These are phyloP conservation scores for Ferdinandea cuprea DNA, from an alignment of 2,888 invertebrate species.

Conservation along the genomic window DNA sequence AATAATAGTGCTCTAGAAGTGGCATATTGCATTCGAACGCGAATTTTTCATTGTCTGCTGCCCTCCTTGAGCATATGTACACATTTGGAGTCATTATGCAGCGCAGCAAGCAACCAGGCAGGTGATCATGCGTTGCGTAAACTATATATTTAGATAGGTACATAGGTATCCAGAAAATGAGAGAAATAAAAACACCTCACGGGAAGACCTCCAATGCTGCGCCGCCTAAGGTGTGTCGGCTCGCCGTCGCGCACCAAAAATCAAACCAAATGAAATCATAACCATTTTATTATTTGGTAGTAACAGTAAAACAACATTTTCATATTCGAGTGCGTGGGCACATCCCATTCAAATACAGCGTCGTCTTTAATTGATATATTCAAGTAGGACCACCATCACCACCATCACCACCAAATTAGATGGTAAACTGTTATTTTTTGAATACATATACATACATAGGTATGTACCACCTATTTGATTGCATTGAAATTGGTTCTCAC, in stretches of 20 bases:
- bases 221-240: constrained; percentile 66
- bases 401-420: not conserved
- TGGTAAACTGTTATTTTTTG: constrained; percentile 60
- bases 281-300: constrained; percentile 65
- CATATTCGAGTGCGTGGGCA: constrained; percentile 54
- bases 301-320: constrained; percentile 67
- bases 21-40: constrained; percentile 56
- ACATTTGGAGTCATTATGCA: constrained; percentile 30
- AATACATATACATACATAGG: not conserved
- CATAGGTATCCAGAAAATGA: constrained; percentile 1
- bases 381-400: constrained; percentile 50
- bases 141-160: constrained; percentile 2
- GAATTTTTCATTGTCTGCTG: constrained; percentile 11
- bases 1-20: constrained; percentile 27
- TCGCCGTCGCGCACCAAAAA: constrained; percentile 5
- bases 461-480: not conserved
- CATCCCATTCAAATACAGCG: constrained; percentile 50
- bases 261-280: constrained; percentile 57
- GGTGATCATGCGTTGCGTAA: constrained; percentile 53
- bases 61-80: constrained; percentile 14
- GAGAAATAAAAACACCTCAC: no score
- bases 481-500: constrained; percentile 63
- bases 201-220: constrained; percentile 53
- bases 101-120: constrained; percentile 17
- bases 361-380: constrained; percentile 55